Evolutionary conservation across 2,888 invertebrate genomes (phyloP).

Genomic region (Lithophane semibrunnea): DNA sequence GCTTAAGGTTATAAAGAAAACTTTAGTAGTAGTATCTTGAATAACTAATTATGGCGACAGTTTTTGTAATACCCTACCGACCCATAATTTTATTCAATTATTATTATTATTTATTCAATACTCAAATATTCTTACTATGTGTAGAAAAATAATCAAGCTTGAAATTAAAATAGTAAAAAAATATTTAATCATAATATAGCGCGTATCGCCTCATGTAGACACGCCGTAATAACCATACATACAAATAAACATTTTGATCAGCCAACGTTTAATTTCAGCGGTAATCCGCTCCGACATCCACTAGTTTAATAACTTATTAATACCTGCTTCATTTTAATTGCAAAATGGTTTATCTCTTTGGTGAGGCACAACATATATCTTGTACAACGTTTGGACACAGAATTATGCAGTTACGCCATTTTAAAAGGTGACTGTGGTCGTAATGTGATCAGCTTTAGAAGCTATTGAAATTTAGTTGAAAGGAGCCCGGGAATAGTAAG

Average conservation of each 20-base stretch:
- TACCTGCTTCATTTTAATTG: conserved; percentile 43
- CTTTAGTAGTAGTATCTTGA: background rate
- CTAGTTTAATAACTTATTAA: conserved; percentile 41
- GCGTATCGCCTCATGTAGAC: background rate
- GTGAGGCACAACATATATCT: conserved; percentile 7
- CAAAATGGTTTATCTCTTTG: conserved; percentile 33
- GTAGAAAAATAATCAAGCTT: background rate
- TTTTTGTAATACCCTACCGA: background rate
- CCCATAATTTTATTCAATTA: background rate
- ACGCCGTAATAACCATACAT: conserved; percentile 3
- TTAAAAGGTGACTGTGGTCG: background rate
- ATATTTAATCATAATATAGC: background rate
- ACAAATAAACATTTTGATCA: conserved; percentile 24
- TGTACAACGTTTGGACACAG: conserved; percentile 16
- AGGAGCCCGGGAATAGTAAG: background rate
- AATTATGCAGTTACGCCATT: conserved; percentile 19
- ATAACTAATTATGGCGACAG: background rate
- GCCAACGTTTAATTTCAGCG: conserved; percentile 37
- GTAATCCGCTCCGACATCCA: conserved; percentile 33
- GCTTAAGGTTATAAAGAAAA: background rate
- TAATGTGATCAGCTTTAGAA: background rate
- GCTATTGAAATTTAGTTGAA: background rate
- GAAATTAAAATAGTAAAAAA: background rate
- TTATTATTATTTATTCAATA: background rate
- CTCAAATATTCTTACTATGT: background rate